These are phyloP conservation scores for Portevinia maculata DNA, from an alignment of 2,888 invertebrate species.

Conservation along the genomic window DNA sequence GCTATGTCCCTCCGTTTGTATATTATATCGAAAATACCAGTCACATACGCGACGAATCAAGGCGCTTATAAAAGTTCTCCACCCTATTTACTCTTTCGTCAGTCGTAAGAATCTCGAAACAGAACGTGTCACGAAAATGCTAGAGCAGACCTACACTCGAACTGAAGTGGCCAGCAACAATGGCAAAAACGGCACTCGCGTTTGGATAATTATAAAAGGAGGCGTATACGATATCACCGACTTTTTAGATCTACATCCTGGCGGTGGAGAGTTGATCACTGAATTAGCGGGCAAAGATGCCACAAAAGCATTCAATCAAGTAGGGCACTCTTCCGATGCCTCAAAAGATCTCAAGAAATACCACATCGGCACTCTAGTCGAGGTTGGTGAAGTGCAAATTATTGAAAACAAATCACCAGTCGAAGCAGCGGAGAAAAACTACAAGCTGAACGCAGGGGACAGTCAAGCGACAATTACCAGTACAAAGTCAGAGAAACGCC, in stretches of 20 bases:
- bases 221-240: conserved; percentile 88
- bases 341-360: conserved; percentile 84
- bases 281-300: conserved; percentile 88
- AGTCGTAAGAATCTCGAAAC: conserved; percentile 47
- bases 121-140: conserved; percentile 17
- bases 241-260: conserved; percentile 88
- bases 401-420: conserved; percentile 5
- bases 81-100: conserved; percentile 14
- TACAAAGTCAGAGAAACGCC: conserved; percentile 66
- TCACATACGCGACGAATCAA: neutral
- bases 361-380: conserved; percentile 87
- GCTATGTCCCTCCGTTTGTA: neutral
- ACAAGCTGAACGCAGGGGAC: conserved; percentile 18
- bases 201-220: conserved; percentile 87
- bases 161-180: conserved; percentile 85
- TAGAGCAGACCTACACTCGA: conserved; percentile 78
- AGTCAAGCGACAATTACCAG: conserved; percentile 49
- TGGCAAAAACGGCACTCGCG: conserved; percentile 84
- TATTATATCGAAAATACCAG: conserved; percentile 6
- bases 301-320: conserved; percentile 86
- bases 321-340: conserved; percentile 88
- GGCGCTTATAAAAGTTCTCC: conserved; percentile 49
- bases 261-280: conserved; percentile 85
- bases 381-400: conserved; percentile 31
- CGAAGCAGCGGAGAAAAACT: conserved; percentile 6